Evolutionary conservation across 2,113 vertebrate species (phyloP), one percentile per base, ranked within the genome.

Genomic region (Furnarius figulus): DNA sequence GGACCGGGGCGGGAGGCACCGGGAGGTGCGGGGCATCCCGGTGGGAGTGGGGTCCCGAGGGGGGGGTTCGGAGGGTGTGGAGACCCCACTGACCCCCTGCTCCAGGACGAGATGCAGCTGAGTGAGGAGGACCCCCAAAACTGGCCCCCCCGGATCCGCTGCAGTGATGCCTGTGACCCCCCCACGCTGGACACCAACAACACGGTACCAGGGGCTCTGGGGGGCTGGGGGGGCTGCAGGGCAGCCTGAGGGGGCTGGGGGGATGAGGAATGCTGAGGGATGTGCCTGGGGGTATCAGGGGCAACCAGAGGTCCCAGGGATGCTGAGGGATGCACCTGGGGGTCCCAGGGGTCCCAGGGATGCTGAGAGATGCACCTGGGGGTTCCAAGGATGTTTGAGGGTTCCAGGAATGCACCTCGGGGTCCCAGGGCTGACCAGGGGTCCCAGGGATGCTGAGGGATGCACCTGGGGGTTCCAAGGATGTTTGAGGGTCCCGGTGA

Each of bases 151-250:
- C 89, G 39, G 13, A 97, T 98, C 94, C 97, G 91, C 66, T 98
- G 98, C 70, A 97, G 58, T 0, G 98, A 98, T 5, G 86, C 95
- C 80, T 98, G 98, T 2, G 97, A 98, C 75, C 98, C 98, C 19
- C 74, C 96, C 49, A 85, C 93, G 15, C 92, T 98, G 73, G 89
- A 79, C 35, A 95, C 94, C 55, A 95, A 98, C 47, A 97, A 97
- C 79, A 96, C 97, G 96, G 97, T 98, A 97, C 55, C 3, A 7
- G 40, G 40, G 40, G 40, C 40, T 40, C 13, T 13, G 40, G 40
- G 61, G n/a, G 66, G 19, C 4, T 1, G 2, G 6, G 7, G 46
- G 56, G 28, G 19, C 40, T 4, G 13, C 5, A 2, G 6, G 18
- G 39, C 15, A 18, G 5, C 15, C 56, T 5, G 40, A 15, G 31